phyloP scores from a whole-genome alignment of 35 echinoderm and acorn worm genomes.

The Ptychodera flava region DNA sequence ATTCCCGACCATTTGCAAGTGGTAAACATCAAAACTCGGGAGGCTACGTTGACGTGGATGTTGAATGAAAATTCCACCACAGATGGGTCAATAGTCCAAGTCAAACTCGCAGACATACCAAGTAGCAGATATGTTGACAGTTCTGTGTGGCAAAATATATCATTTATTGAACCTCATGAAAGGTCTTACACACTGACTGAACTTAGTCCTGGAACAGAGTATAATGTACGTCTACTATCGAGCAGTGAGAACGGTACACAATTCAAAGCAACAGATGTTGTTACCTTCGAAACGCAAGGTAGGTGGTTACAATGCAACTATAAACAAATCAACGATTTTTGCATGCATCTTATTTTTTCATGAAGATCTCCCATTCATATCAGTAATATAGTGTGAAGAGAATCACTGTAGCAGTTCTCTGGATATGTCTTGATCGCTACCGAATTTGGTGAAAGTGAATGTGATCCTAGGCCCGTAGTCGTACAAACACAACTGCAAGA shows the following conservation, averaged over 20 bases:
- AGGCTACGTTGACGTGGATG: not conserved
- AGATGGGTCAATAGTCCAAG: not conserved
- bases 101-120: not conserved
- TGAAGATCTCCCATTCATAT: too few species aligned
- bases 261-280: not conserved
- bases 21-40: not conserved
- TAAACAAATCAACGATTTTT: too few species aligned
- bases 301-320: too few species aligned
- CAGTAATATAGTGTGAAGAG: too few species aligned
- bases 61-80: not conserved
- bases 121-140: not conserved
- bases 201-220: not conserved
- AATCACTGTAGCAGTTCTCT: too few species aligned
- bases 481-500: too few species aligned
- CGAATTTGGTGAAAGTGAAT: too few species aligned
- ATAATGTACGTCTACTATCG: not conserved
- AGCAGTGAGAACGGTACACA: not conserved
- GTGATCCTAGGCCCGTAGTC: too few species aligned
- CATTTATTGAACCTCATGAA: not conserved
- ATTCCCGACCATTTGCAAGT: not conserved
- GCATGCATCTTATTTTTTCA: too few species aligned
- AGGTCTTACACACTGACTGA: not conserved
- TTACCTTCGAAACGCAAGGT: not conserved
- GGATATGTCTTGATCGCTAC: too few species aligned
- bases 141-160: not conserved